Conservation (phyloP, 2,113 vertebrate species). For the Thermophis baileyi region DNA sequence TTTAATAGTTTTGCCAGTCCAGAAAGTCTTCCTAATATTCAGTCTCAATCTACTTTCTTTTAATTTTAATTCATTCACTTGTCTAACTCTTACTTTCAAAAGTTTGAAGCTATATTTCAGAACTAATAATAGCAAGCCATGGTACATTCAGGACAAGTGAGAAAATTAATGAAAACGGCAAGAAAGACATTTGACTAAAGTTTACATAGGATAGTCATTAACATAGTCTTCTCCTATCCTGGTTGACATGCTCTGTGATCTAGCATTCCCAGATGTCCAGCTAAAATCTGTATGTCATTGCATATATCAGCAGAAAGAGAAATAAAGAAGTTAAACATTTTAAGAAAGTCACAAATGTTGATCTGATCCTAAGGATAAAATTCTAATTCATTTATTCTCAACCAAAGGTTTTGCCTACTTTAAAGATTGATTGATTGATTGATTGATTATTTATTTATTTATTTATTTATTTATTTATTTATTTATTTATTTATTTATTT, state of each 20-base stretch:
- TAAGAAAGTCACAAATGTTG: background rate
- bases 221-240: background rate
- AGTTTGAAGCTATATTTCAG: background rate
- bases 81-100: background rate
- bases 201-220: slow-evolving; percentile 9
- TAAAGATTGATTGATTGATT: no score
- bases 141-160: background rate
- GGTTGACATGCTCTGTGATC: background rate
- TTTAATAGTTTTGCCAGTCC: no score
- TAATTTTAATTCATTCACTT: background rate
- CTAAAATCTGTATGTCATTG: background rate
- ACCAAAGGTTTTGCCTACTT: slow-evolving; percentile 9
- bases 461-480: no score
- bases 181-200: background rate
- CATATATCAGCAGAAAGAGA: background rate
- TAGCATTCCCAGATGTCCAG: background rate
- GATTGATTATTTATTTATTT: background rate
- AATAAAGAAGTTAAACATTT: background rate
- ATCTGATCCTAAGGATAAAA: background rate
- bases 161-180: background rate
- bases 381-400: background rate
- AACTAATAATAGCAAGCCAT: background rate
- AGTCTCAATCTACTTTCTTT: no score
- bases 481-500: background rate
- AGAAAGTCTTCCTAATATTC: no score